Conservation (phyloP, 1,140 invertebrate species). For the Drosophila sproati region DNA sequence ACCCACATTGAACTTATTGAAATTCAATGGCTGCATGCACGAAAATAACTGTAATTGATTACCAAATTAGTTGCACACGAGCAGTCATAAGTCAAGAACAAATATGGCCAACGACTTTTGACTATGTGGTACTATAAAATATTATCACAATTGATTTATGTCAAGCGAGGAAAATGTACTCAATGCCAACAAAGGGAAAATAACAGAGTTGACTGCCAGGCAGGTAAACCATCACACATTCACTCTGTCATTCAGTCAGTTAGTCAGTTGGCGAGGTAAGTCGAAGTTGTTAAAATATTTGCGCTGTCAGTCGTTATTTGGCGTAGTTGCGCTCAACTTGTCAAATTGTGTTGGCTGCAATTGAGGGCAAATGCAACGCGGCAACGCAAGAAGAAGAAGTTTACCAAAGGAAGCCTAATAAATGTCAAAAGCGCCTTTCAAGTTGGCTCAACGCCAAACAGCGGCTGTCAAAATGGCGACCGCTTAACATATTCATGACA, state of each 20-base stretch:
- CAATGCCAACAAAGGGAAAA: slow-evolving; percentile 34
- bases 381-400: background rate
- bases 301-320: slow-evolving; percentile 64
- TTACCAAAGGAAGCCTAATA: slow-evolving; percentile 43
- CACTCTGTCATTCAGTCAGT: background rate
- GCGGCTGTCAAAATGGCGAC: slow-evolving; percentile 45
- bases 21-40: slow-evolving; percentile 41
- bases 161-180: slow-evolving; percentile 37
- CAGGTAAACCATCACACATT: slow-evolving; percentile 1
- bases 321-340: slow-evolving; percentile 54
- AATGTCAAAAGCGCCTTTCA: slow-evolving; percentile 48
- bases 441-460: slow-evolving; percentile 19
- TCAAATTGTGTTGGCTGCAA: slow-evolving; percentile 57
- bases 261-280: slow-evolving; percentile 1
- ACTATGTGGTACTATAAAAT: slow-evolving; percentile 30
- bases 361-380: slow-evolving; percentile 25
- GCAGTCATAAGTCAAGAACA: slow-evolving; percentile 35
- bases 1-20: slow-evolving; percentile 36
- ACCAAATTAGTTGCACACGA: slow-evolving; percentile 61
- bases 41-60: slow-evolving; percentile 61
- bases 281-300: slow-evolving; percentile 64
- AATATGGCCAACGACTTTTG: slow-evolving; percentile 26
- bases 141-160: slow-evolving; percentile 67
- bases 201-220: background rate
- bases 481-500: slow-evolving; percentile 50